Percentiles rank a stretch among this genome's conserved stretches.
phyloP scores from a whole-genome alignment of 2,113 vertebrate species.

The Campylomormyrus numenius region DNA sequence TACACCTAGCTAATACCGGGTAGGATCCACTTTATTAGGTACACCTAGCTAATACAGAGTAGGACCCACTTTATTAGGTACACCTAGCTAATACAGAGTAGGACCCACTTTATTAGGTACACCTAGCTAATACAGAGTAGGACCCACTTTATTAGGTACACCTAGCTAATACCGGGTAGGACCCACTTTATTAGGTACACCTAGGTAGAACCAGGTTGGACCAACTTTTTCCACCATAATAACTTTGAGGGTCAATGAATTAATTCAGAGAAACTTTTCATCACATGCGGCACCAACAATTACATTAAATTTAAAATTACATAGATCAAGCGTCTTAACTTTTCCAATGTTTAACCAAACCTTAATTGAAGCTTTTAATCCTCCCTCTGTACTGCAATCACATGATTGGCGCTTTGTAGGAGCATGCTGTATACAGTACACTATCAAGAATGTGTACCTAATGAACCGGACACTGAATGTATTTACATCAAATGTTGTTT shows the following conservation, averaged over 20 bases:
- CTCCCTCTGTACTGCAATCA: neutral
- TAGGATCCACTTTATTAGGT: too few species aligned
- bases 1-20: neutral
- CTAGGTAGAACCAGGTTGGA: neutral
- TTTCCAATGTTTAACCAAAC: neutral
- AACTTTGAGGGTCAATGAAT: neutral
- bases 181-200: neutral
- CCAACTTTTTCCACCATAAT: neutral
- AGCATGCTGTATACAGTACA: neutral
- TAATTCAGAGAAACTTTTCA: neutral
- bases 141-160: too few species aligned
- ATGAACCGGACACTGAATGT: neutral
- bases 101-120: neutral
- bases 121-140: neutral
- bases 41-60: too few species aligned
- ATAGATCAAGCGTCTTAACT: neutral
- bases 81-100: neutral
- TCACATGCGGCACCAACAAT: neutral
- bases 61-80: too few species aligned
- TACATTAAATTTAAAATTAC: neutral
- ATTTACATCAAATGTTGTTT: neutral
- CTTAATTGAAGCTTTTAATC: neutral
- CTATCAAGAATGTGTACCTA: neutral
- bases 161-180: neutral
- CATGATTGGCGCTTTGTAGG: neutral